A percentile compares a stretch with the other conserved stretches of the same genome.
phyloP scores from a whole-genome alignment of 1,140 invertebrate species.

The Tetramorium parvispinum region DNA sequence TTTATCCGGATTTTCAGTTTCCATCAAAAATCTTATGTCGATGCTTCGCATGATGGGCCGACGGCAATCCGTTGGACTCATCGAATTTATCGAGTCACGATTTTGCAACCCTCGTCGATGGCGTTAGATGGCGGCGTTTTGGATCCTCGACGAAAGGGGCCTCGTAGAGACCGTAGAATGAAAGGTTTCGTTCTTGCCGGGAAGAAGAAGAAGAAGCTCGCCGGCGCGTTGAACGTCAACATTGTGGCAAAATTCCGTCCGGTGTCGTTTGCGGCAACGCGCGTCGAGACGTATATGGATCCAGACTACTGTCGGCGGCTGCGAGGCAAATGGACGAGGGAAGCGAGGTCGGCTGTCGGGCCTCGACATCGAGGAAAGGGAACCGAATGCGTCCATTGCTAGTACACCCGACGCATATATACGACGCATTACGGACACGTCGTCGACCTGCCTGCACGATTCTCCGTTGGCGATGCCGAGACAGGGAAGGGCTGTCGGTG shows the following conservation, averaged over 20 bases:
- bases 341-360: conserved; percentile 30
- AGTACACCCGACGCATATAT: conserved; percentile 76
- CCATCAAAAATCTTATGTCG: not conserved
- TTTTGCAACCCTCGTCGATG: conserved; percentile 10
- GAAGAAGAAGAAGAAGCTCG: not conserved
- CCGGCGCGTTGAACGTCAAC: not conserved
- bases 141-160: conserved; percentile 19
- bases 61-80: not conserved
- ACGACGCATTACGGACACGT: conserved; percentile 77
- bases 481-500: not conserved
- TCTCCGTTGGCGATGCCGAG: not conserved
- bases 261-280: conserved; percentile 64
- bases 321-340: conserved; percentile 49
- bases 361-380: conserved; percentile 68
- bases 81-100: conserved; percentile 20
- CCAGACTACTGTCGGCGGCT: conserved; percentile 34
- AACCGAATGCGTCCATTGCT: conserved; percentile 72
- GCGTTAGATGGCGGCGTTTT: not conserved
- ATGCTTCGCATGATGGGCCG: not conserved
- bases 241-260: conserved; percentile 42
- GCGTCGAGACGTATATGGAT: conserved; percentile 69
- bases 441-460: conserved; percentile 46
- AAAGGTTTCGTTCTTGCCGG: conserved; percentile 13
- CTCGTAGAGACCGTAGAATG: not conserved
- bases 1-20: not conserved